Percentiles rank a stretch among this genome's conserved stretches.
Evolutionary conservation across 2,113 vertebrate species (phyloP).

Genomic region (Setophaga coronata): DNA sequence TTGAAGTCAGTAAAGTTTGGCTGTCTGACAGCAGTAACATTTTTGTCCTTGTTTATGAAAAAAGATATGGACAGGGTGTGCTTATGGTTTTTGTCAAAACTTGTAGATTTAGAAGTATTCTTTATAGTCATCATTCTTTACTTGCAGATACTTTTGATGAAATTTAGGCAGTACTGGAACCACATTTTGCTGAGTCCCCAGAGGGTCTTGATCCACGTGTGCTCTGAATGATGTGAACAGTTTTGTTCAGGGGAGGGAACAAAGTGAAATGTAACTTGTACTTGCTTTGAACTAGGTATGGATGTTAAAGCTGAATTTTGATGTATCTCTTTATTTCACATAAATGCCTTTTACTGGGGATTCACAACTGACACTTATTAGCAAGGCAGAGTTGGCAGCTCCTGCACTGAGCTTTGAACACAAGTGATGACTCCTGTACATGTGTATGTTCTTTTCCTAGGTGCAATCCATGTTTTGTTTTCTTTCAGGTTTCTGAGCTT

Average conservation of each 20-base stretch:
- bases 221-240: neutral
- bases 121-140: neutral
- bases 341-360: neutral
- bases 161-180: neutral
- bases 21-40: slow-evolving; percentile 1
- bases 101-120: neutral
- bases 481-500: neutral
- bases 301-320: neutral
- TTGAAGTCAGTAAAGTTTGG: neutral
- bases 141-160: neutral
- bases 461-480: neutral
- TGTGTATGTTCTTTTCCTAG: neutral
- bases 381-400: neutral
- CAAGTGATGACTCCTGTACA: neutral
- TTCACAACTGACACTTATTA: neutral
- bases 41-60: neutral
- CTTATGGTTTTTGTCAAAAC: neutral
- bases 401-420: neutral
- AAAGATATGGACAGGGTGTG: neutral
- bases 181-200: neutral
- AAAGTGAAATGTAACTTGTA: neutral
- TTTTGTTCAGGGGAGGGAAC: neutral
- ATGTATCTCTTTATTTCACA: neutral
- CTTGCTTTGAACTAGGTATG: neutral
- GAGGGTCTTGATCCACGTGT: neutral